These are phyloP conservation scores for Troilus luridus DNA, from an alignment of 2,888 invertebrate genomes.

Conservation along the genomic window DNA sequence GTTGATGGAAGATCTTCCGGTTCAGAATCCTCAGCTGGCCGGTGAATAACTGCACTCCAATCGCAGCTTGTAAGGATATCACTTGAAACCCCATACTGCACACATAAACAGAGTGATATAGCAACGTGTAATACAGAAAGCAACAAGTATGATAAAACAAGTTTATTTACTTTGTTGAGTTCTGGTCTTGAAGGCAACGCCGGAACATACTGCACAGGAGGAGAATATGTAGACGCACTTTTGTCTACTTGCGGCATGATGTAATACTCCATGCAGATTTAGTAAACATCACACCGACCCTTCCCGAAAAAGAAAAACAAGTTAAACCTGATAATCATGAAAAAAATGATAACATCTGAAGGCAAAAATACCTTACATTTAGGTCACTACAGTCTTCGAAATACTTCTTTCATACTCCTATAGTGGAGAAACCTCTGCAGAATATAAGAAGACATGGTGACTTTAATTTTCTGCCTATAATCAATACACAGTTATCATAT, in stretches of 20 bases:
- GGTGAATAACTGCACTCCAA: conserved; percentile 68
- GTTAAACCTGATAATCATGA: not conserved
- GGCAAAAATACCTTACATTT: conserved; percentile 35
- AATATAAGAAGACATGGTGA: conserved; percentile 33
- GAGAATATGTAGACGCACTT: conserved; percentile 65
- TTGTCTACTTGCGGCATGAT: conserved; percentile 67
- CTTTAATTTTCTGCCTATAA: conserved; percentile 45
- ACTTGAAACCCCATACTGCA: conserved; percentile 64
- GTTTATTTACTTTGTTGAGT: conserved; percentile 62
- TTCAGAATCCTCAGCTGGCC: conserved; percentile 73
- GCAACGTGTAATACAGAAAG: not conserved
- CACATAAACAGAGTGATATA: conserved; percentile 49
- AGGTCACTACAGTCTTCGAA: conserved; percentile 54
- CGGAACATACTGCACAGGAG: conserved; percentile 65
- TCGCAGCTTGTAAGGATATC: conserved; percentile 68
- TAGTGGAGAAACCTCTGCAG: conserved; percentile 33
- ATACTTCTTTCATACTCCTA: conserved; percentile 43
- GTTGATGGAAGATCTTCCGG: conserved; percentile 77
- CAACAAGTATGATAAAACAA: not conserved
- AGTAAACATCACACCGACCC: conserved; percentile 63
- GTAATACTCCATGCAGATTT: conserved; percentile 67
- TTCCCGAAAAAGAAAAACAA: not conserved
- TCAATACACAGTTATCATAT: conserved; percentile 8
- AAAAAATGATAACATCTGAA: not conserved
- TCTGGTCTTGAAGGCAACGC: conserved; percentile 61